Conservation (phyloP, 2,888 invertebrate species). For the Rhagophthalmus giganteus region DNA sequence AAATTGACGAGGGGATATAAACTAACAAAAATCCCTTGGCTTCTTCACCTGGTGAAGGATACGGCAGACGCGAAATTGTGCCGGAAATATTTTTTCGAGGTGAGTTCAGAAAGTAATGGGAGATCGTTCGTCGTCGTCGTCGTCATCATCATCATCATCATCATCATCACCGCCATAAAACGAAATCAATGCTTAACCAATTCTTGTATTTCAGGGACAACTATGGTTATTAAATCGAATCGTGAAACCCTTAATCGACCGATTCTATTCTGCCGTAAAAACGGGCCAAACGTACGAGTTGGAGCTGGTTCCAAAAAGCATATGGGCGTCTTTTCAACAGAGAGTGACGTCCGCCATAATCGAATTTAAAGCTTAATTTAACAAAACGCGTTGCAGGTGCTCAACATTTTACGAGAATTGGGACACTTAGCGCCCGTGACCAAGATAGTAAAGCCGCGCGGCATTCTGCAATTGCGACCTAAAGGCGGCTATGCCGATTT, state of each 20-base stretch:
- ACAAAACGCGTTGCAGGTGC: constrained; percentile 11
- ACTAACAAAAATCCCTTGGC: constrained; percentile 17
- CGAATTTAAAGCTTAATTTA: neutral
- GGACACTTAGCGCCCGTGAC: neutral
- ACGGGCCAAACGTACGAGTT: constrained; percentile 22
- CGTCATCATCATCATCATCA: too few relatives aligned
- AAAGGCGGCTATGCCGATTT: constrained; percentile 19
- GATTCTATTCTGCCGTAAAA: constrained; percentile 14
- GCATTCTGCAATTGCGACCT: constrained; percentile 23
- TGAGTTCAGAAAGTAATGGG: too few relatives aligned
- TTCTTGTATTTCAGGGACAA: constrained; percentile 17
- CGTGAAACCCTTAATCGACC: constrained; percentile 26
- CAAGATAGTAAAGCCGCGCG: constrained; percentile 2
- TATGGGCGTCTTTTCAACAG: constrained; percentile 21
- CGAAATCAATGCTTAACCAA: neutral
- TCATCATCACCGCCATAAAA: neutral
- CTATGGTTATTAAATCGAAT: constrained; percentile 29
- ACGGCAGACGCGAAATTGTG: neutral
- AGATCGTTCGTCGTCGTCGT: too few relatives aligned
- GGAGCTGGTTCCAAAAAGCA: constrained; percentile 19
- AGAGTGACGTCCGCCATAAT: constrained; percentile 11
- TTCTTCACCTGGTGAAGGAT: constrained; percentile 1
- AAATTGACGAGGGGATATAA: constrained; percentile 6
- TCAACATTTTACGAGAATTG: constrained; percentile 4
- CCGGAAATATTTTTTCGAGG: constrained; percentile 11